A percentile compares a stretch with the other conserved stretches of the same genome.
Conservation (phyloP, 2,888 invertebrate species). For the Tryphoninae sp. region DNA sequence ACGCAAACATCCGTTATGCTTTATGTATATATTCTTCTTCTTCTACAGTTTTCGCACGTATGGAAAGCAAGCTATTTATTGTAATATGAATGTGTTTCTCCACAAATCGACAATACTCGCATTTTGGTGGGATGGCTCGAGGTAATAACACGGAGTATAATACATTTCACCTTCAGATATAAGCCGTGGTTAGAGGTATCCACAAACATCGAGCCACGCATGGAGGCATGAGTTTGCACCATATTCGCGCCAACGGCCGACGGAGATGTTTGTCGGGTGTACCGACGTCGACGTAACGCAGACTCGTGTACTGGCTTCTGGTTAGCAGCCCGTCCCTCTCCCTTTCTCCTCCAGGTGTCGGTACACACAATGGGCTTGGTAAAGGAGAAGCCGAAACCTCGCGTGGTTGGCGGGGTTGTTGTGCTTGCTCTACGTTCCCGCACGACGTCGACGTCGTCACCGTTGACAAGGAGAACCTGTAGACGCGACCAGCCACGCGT, state of each 20-base stretch:
- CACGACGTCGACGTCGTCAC: conserved; percentile 43
- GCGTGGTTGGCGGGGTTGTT: background rate
- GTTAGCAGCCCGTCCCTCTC: background rate
- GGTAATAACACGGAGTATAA: conserved; percentile 14
- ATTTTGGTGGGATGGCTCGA: conserved; percentile 10
- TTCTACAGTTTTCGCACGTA: conserved; percentile 13
- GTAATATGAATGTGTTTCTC: background rate
- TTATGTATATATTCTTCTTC: conserved; percentile 15
- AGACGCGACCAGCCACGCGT: conserved; percentile 57
- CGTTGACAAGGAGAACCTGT: conserved; percentile 50
- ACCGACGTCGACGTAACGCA: conserved; percentile 40
- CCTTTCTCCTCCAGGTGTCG: background rate
- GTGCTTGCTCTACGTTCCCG: conserved; percentile 17
- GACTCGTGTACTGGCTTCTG: conserved; percentile 15
- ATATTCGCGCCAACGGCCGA: background rate
- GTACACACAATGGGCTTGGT: conserved; percentile 17
- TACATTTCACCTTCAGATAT: background rate
- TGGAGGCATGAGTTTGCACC: background rate
- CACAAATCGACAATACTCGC: conserved; percentile 1
- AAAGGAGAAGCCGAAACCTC: conserved; percentile 31
- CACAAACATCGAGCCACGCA: no score
- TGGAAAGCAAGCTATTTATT: background rate
- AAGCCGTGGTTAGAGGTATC: background rate
- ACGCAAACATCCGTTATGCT: background rate
- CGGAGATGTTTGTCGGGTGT: conserved; percentile 17